Percentiles rank a stretch among this genome's conserved stretches.
phyloP scores from a whole-genome alignment of 2,113 vertebrate species.

The Urocitellus parryii region DNA sequence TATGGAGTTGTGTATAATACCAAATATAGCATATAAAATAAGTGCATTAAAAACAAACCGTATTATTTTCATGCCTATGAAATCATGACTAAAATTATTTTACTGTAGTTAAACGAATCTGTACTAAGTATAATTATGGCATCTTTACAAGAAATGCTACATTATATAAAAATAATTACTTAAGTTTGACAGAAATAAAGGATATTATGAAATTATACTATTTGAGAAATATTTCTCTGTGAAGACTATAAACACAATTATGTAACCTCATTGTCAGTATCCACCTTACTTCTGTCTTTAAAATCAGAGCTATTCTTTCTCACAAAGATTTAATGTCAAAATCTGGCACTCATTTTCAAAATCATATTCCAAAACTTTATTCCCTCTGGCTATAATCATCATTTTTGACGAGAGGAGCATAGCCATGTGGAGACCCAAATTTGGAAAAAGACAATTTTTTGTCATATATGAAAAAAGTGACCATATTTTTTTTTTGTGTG shows the following conservation, averaged over 20 bases:
- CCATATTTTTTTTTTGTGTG: neutral
- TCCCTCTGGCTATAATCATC: conserved; percentile 52
- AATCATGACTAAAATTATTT: neutral
- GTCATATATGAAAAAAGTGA: neutral
- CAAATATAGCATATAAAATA: neutral
- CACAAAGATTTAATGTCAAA: conserved; percentile 26
- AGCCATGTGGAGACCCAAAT: neutral
- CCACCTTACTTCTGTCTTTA: neutral
- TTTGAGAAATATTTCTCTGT: neutral
- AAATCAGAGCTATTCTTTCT: neutral
- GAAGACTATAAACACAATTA: neutral
- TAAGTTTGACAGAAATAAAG: neutral
- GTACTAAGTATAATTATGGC: neutral
- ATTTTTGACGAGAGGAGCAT: conserved; percentile 28
- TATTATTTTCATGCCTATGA: neutral
- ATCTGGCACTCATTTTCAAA: conserved; percentile 44
- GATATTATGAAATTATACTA: neutral
- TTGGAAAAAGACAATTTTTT: neutral
- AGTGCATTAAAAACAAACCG: neutral
- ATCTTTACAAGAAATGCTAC: neutral
- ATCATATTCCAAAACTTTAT: conserved; percentile 40
- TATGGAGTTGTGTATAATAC: neutral
- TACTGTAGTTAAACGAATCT: neutral
- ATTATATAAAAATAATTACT: neutral
- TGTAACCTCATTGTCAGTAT: neutral